These are phyloP conservation scores for Sebastes aleutianus DNA, from an alignment of 2,797 vertebrate genomes.

Conservation along the genomic window DNA sequence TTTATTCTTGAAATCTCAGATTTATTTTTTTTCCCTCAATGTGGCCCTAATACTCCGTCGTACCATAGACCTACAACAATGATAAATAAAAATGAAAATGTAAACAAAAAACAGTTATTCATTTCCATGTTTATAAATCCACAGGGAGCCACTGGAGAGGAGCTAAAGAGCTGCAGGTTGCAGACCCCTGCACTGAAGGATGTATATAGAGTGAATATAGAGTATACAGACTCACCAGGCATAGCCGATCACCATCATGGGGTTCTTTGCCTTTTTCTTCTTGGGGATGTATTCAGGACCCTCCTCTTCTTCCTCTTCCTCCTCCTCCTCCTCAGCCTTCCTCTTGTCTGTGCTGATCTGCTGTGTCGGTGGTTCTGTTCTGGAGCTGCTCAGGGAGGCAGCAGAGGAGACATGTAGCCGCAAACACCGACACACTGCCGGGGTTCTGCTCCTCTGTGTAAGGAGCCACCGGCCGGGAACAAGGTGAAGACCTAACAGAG, in stretches of 20 bases:
- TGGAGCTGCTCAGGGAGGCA: constrained; percentile 37
- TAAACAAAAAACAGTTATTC: too few relatives aligned
- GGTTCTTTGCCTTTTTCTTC: constrained; percentile 86
- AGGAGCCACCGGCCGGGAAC: constrained; percentile 23
- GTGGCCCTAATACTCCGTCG: too few relatives aligned
- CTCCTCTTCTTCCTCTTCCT: constrained; percentile 44
- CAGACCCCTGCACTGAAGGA: too few relatives aligned
- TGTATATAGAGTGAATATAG: too few relatives aligned
- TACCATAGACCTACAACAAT: too few relatives aligned
- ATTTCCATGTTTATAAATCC: too few relatives aligned
- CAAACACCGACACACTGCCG: neutral
- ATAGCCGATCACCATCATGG: constrained; percentile 89
- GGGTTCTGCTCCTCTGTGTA: neutral
- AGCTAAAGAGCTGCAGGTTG: fast-evolving
- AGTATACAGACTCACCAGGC: constrained; percentile 85
- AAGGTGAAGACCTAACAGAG: constrained; percentile 34
- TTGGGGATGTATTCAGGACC: constrained; percentile 86
- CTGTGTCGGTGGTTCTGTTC: constrained; percentile 21
- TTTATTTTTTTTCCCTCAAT: too few relatives aligned
- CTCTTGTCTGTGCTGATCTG: neutral
- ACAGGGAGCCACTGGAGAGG: too few relatives aligned
- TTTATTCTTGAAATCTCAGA: too few relatives aligned
- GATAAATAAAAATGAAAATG: too few relatives aligned
- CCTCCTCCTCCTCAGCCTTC: constrained; percentile 10
- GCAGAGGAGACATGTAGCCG: constrained; percentile 51